These are phyloP conservation scores for Dicycla oo DNA, from an alignment of 2,888 invertebrate species.

Conservation along the genomic window DNA sequence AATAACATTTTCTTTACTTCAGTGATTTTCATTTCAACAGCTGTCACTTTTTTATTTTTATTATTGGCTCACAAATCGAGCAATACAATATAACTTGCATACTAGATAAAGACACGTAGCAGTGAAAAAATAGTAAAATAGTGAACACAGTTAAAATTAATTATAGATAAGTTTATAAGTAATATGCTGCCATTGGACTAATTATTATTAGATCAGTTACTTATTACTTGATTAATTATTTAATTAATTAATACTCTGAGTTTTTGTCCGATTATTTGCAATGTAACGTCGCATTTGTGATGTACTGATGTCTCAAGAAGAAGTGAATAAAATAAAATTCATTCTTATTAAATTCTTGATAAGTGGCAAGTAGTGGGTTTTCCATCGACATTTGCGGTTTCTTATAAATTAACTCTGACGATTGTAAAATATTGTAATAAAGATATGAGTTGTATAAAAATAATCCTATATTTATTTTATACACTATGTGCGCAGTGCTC, in stretches of 20 bases:
- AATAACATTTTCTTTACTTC: not conserved
- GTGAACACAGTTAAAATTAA: no score
- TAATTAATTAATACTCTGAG: not conserved
- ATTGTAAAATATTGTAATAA: slow-evolving; percentile 4
- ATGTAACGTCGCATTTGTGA: not conserved
- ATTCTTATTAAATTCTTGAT: no score
- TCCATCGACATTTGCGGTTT: slow-evolving; percentile 10
- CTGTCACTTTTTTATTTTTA: no score
- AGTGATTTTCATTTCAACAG: not conserved
- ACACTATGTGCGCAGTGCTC: not conserved
- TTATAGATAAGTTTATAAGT: no score
- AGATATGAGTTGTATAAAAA: not conserved
- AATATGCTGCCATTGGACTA: no score
- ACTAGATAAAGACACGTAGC: no score
- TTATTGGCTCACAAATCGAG: no score
- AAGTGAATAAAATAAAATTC: not conserved
- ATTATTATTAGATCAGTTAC: no score
- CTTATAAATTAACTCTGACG: slow-evolving; percentile 1
- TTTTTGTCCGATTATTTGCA: not conserved
- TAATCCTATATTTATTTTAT: not conserved
- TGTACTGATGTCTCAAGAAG: not conserved
- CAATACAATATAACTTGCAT: no score
- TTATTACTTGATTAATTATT: not conserved
- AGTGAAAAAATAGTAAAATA: no score
- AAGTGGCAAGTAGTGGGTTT: not conserved